Evolutionary conservation across 2,113 vertebrate species (phyloP), one percentile per base, ranked within the genome.

Genomic region (Chitala chitala): DNA sequence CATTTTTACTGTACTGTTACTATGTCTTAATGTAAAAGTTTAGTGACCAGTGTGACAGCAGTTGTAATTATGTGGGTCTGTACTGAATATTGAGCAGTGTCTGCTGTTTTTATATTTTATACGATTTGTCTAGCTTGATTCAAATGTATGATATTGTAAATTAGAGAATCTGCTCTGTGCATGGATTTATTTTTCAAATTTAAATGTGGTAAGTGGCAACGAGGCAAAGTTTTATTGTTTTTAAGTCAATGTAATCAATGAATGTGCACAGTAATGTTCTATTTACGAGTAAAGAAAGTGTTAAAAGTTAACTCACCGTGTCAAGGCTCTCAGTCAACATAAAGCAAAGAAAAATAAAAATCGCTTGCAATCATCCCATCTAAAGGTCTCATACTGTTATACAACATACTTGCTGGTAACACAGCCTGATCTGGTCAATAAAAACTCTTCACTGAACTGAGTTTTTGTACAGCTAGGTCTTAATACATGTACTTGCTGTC

Each of bases 161-260:
- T 88, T 83, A 85, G 81, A 84, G 76, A 87, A 83, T 54, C 75
- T 78, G 79, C 80, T n/a, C 82, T 82, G 82, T 89, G 91, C 93
- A 94, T 91, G 90, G 77, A 76, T 88, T 92, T 91, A 87, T 92
- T 93, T 91, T 93, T 90, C 71, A 85, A 78, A 63, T 73, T 76
- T 55, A 48, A 74, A 81, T 66, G 44, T 77, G 29, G 38, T 72
- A 53, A n/a, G 33, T 26, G 24, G 68, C 76, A 74, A 69, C 33
- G 78, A 24, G 46, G 59, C 48, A 77, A 73, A 29, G 6, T 69
- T 72, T 81, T 74, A 77, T 61, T 74, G 29, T 79, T 82, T 78
- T 81, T 80, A 42, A 33, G 36, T 40, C n/a, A 46, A 76, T 65
- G 71, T 76, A 42, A 75, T 56, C 38, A 33, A 64, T 75, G 69